These are phyloP conservation scores for Trissonchulus latispiculum DNA, from an alignment of 2,888 invertebrate species.

Conservation along the genomic window DNA sequence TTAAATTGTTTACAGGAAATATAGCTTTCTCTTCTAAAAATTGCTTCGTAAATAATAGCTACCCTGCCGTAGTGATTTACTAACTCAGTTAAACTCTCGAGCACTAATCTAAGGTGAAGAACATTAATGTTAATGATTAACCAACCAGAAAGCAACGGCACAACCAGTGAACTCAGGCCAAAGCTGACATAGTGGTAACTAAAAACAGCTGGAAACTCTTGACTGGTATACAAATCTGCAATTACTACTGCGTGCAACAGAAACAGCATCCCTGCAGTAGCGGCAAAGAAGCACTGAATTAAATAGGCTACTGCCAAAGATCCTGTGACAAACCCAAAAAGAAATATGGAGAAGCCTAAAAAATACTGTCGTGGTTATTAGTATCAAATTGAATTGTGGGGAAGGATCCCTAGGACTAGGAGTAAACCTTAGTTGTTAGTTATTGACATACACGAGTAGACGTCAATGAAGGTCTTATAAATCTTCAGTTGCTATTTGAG, in stretches of 20 bases:
- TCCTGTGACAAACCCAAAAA: background rate
- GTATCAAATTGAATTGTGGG: too few species aligned
- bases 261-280: background rate
- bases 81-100: too few species aligned
- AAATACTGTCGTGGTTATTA: background rate
- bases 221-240: background rate
- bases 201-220: background rate
- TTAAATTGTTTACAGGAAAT: too few species aligned
- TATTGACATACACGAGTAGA: too few species aligned
- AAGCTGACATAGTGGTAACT: background rate
- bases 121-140: too few species aligned
- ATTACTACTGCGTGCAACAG: background rate
- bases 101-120: too few species aligned
- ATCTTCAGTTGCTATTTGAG: too few species aligned
- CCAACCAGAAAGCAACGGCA: background rate
- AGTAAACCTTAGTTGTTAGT: too few species aligned
- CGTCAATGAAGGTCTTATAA: background rate
- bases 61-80: too few species aligned
- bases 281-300: background rate
- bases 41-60: too few species aligned
- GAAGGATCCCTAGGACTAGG: too few species aligned
- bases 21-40: too few species aligned
- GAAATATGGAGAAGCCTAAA: background rate
- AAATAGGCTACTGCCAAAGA: background rate
- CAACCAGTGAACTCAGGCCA: background rate